Conservation (phyloP, 2,113 vertebrate species). For the Sinosuthora webbiana region DNA sequence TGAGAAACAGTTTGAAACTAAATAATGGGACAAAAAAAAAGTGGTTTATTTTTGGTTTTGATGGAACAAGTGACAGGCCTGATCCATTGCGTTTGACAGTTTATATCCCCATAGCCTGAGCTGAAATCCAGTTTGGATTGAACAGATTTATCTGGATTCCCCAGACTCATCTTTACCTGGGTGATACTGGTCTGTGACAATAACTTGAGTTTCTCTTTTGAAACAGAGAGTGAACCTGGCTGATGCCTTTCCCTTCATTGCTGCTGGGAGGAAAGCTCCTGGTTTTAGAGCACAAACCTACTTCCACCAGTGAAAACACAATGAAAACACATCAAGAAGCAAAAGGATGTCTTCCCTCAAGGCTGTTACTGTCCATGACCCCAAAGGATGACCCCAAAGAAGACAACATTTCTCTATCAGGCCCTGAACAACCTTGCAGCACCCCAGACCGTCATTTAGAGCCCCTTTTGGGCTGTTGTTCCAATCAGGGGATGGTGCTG, state of each 20-base stretch:
- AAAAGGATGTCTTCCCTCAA: background rate
- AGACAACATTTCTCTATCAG: background rate
- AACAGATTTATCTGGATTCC: constrained; percentile 44
- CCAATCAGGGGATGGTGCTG: background rate
- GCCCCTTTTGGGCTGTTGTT: background rate
- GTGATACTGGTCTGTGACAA: background rate
- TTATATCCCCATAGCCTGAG: constrained; percentile 25
- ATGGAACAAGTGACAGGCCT: constrained; percentile 5
- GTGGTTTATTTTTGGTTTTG: background rate
- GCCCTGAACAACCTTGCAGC: too few relatives aligned
- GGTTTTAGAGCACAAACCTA: background rate
- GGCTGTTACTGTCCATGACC: accelerated
- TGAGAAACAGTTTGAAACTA: background rate
- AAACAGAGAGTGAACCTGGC: background rate
- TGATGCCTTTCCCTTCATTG: background rate
- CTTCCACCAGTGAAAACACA: background rate
- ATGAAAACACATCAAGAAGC: background rate
- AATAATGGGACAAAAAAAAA: background rate
- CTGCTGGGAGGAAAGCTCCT: background rate
- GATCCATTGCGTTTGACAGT: constrained; percentile 33
- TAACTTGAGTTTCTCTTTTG: background rate
- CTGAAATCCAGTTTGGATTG: constrained; percentile 44
- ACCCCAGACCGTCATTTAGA: background rate
- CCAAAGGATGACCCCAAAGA: background rate
- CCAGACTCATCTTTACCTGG: background rate